A percentile compares a stretch with the other conserved stretches of the same genome.
phyloP scores from a whole-genome alignment of 2,113 vertebrate genomes.

The Aramus guarauna region DNA sequence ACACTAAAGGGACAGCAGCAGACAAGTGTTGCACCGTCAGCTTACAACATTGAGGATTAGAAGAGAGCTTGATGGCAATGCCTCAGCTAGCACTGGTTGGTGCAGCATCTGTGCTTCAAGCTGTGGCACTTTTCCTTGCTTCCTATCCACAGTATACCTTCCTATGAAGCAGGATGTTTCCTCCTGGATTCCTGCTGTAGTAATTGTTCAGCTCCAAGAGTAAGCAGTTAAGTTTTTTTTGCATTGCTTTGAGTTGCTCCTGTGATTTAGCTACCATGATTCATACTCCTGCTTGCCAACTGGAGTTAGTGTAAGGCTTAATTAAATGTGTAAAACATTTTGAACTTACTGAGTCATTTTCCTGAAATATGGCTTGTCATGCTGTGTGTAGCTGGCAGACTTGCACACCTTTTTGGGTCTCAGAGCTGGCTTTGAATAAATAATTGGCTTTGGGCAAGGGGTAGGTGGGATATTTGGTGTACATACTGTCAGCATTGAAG shows the following conservation, averaged over 20 bases:
- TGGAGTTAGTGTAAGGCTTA: slow-evolving; percentile 22
- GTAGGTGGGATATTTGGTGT: not conserved
- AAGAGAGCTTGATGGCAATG: not conserved
- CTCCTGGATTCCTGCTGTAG: not conserved
- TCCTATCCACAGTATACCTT: not conserved
- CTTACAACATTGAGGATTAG: not conserved
- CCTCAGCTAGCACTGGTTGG: not conserved
- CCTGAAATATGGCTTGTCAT: slow-evolving; percentile 23
- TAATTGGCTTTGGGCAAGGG: not conserved
- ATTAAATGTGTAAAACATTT: slow-evolving; percentile 55
- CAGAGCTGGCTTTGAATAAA: not conserved
- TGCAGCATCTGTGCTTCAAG: not conserved
- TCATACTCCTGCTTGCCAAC: slow-evolving; percentile 33
- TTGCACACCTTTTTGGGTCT: not conserved
- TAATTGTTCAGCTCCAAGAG: not conserved
- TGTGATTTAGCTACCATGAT: slow-evolving; percentile 15
- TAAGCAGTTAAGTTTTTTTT: not conserved
- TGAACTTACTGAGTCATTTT: slow-evolving; percentile 47
- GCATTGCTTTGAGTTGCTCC: not conserved
- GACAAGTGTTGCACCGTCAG: not conserved
- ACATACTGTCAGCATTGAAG: not conserved
- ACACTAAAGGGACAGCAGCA: not conserved
- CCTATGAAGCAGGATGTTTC: not conserved
- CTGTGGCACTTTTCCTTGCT: not conserved
- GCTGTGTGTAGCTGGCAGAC: not conserved